Conservation (phyloP, 2,113 vertebrate species). For the Plectropomus leopardus region DNA sequence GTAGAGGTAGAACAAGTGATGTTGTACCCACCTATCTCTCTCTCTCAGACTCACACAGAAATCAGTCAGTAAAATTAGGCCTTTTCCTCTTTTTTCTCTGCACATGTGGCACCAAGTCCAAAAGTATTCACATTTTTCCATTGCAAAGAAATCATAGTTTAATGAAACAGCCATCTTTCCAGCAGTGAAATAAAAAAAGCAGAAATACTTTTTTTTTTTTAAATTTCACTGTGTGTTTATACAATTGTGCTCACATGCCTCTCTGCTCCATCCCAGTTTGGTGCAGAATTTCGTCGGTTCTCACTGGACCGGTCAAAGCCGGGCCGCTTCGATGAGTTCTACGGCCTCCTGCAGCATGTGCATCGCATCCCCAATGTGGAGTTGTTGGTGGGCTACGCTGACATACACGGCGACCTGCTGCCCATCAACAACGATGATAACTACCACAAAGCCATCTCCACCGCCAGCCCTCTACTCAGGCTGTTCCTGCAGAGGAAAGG, state of each 20-base stretch:
- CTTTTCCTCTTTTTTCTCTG: too few relatives aligned
- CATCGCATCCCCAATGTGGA: conserved; percentile 97
- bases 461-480: conserved; percentile 93
- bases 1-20: too few relatives aligned
- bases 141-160: too few relatives aligned
- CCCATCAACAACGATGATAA: conserved; percentile 99
- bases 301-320: conserved; percentile 96
- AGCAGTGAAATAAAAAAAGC: too few relatives aligned
- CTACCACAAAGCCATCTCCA: conserved; percentile 97
- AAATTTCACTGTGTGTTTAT: not conserved
- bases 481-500: conserved; percentile 98
- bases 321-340: conserved; percentile 97
- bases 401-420: conserved; percentile 95
- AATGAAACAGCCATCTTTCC: too few relatives aligned
- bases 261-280: conserved; percentile 88
- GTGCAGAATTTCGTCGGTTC: conserved; percentile 98
- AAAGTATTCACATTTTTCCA: too few relatives aligned
- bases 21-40: too few relatives aligned
- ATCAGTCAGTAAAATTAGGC: too few relatives aligned
- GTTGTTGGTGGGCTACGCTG: conserved; percentile 94
- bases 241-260: not conserved
- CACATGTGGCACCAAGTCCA: too few relatives aligned
- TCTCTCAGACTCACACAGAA: too few relatives aligned
- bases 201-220: too few relatives aligned
- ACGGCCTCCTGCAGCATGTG: conserved; percentile 95